Evolutionary conservation across 2,888 invertebrate species (phyloP).

Genomic region (Himalopsyche tibetana): DNA sequence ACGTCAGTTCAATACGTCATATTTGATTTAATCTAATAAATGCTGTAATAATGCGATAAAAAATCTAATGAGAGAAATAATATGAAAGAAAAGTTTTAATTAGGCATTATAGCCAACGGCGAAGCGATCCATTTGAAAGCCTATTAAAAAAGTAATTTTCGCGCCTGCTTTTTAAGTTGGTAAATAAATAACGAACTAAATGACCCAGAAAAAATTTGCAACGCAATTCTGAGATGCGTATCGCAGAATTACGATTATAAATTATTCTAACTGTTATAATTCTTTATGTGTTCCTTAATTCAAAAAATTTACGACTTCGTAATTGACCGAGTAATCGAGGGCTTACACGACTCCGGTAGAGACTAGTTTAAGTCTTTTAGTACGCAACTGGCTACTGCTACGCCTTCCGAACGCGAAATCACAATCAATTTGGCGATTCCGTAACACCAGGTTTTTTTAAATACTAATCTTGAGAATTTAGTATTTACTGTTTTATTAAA

Average conservation of each 20-base stretch:
- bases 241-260: background rate
- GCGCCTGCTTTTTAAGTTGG: conserved; percentile 34
- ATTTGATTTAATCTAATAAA: background rate
- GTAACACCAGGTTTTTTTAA: no score
- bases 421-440: no score
- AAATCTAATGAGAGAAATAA: background rate
- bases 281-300: background rate
- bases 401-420: no score
- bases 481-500: no score
- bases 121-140: conserved; percentile 7
- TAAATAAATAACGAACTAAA: conserved; percentile 22
- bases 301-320: background rate
- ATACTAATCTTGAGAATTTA: no score
- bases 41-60: background rate
- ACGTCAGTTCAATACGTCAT: background rate
- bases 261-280: background rate
- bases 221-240: conserved; percentile 26
- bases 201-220: conserved; percentile 7
- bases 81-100: conserved; percentile 28
- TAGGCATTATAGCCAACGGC: conserved; percentile 12
- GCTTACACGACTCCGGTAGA: no score
- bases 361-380: no score
- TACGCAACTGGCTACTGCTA: no score
- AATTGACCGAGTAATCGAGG: no score
- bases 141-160: conserved; percentile 20